Evolutionary conservation across 2,113 vertebrate genomes (phyloP).

Genomic region (Opisthocomus hoazin): DNA sequence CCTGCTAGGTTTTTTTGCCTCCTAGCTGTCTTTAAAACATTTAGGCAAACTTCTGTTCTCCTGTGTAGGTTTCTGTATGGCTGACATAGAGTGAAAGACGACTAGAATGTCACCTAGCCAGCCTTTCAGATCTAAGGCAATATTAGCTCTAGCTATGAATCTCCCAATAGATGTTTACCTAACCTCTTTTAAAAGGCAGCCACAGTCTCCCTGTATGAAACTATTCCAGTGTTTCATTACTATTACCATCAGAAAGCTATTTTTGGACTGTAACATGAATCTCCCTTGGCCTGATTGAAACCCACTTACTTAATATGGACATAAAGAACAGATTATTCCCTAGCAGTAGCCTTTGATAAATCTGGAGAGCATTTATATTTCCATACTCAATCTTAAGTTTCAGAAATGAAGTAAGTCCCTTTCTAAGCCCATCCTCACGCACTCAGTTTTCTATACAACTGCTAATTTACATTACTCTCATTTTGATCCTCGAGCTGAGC

Average conservation of each 20-base stretch:
- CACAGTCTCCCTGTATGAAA: not conserved
- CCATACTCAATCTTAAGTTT: not conserved
- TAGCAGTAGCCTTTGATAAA: not conserved
- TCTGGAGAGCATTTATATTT: not conserved
- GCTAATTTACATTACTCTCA: not conserved
- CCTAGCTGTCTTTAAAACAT: not conserved
- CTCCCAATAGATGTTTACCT: not conserved
- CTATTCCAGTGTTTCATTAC: not conserved
- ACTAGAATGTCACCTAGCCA: not conserved
- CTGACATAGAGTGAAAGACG: not conserved
- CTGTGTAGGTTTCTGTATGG: not conserved
- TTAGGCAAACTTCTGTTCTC: not conserved
- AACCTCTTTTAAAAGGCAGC: not conserved
- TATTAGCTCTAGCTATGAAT: not conserved
- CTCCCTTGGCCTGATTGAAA: not conserved
- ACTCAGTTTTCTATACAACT: not conserved
- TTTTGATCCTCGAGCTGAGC: not conserved
- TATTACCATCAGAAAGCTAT: not conserved
- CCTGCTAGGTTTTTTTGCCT: not conserved
- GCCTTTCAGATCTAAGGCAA: not conserved
- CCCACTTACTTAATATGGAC: not conserved
- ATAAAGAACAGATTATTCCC: not conserved
- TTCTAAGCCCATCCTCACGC: fast-evolving
- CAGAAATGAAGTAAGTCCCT: not conserved
- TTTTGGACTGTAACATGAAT: not conserved